Evolutionary conservation across 2,797 vertebrate genomes (phyloP), one percentile per base, ranked within the genome.

Genomic region (Rhodeus uyekii): DNA sequence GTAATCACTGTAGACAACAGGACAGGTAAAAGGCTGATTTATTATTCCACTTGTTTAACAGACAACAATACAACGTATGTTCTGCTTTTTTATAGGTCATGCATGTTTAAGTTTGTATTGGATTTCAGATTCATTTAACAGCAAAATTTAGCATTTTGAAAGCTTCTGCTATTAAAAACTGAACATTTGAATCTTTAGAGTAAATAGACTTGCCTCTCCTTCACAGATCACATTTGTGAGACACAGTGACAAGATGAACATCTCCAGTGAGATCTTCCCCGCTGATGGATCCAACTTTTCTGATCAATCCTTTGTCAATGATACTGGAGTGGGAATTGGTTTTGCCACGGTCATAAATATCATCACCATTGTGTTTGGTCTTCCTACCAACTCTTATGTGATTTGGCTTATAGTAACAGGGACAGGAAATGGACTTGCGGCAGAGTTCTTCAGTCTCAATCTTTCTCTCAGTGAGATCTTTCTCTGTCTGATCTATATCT

Each of bases 401-500:
- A 78, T 58, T 0, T 68, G 48, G 24, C 64, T 68, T 16, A 42
- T 42, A 55, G 10, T 63, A 0, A 75, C 16, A 73, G 81, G 76
- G 34, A 22, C 69, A 16, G 77, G 77, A 3, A 65, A 81, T 55
- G 64, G 77, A 68, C 10, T 78, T 7, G 10, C 48, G 1, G 63
- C 46, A 29, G 63, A 78, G 18, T 39, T 78, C 24, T 78, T 55
- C 24, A 29, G 16, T n/a, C 46, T 78, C 2, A n/a, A n/a, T 10
- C 9, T 38, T 6, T 29, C 68, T 0, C 63, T 78, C 46, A 68
- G 34, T 67, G 76, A 68, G 5, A 42, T 78, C 5, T 24, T 78
- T 3, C 0, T 55, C 5, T 14, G 18, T 68, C 10, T 78, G 18
- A 22, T 6, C 10, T 8, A 0, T 5, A 7, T 58, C 10, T 3